phyloP scores from a whole-genome alignment of 2,888 invertebrate species.

The Ramazzottius varieornatus region DNA sequence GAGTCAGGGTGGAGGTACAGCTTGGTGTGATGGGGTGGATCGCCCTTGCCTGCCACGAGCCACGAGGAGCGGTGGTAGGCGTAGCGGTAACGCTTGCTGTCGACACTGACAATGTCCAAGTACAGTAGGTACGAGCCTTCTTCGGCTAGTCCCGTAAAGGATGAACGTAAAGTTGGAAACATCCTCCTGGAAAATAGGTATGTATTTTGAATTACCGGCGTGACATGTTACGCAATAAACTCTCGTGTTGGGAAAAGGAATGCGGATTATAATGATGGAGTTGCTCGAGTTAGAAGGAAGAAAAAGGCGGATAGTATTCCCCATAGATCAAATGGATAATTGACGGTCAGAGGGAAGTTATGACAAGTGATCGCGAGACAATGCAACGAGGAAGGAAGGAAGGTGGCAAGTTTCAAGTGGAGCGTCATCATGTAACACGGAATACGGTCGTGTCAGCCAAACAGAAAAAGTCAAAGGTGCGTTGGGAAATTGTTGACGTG shows the following conservation, averaged over 20 bases:
- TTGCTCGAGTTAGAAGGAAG: no score
- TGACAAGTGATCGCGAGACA: no score
- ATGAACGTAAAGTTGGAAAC: slow-evolving; percentile 87
- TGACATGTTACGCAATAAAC: background rate
- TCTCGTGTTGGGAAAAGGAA: background rate
- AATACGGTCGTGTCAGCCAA: no score
- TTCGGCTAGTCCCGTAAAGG: slow-evolving; percentile 47
- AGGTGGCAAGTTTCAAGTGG: no score
- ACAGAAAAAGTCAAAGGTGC: no score
- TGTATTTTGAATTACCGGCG: background rate
- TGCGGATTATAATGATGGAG: background rate
- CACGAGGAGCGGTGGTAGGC: slow-evolving; percentile 93
- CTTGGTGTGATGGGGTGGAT: slow-evolving; percentile 62
- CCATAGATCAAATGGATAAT: no score
- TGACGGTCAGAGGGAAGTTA: no score
- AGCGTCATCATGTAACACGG: no score
- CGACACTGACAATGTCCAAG: slow-evolving; percentile 85
- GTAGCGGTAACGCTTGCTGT: slow-evolving; percentile 82
- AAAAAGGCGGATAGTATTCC: no score
- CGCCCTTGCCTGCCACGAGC: slow-evolving; percentile 92
- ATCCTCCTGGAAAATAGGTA: slow-evolving; percentile 51
- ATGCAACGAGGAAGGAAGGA: no score
- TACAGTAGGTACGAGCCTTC: slow-evolving; percentile 55
- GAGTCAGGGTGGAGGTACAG: slow-evolving; percentile 89
- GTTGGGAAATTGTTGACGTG: no score